Base-by-base conservation (phyloP, 2,113 vertebrate species). In the Alouatta palliata region DNA sequence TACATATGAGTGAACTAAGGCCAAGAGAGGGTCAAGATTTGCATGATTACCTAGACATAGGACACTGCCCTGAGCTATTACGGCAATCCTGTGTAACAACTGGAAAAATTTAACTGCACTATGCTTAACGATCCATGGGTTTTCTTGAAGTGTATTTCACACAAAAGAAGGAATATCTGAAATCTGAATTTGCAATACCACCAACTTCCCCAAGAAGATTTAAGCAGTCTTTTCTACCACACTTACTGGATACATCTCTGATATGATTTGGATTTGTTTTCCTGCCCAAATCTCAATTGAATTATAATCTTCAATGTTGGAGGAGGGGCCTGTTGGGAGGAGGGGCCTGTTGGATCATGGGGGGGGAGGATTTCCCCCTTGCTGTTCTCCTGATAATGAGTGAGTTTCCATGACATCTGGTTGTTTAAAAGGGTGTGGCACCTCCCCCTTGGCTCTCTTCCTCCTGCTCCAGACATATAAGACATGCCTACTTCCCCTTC, bases 81-180 rank as follows among this genome's bases (percentile, higher is more conserved):
- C 80, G 70, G 54, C 84, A 70, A 92, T 87, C n/a, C 40, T 17
- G 32, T 75, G 25, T 86, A 83, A 83, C 20, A 85, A 47, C 66
- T 75, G 76, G 90, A 90, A 87, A 95, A 94, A 90, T n/a, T 52
- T 76, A 61, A 95, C 32, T 9, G 21, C 27, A 52, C 32, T 40
- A 49, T 61, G 68, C 64, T 81, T 70, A 45, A 52, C 73, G 54
- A 14, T 54, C 81, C 56, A 32, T 81, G 52, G 3, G 32, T 94
- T 95, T 85, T 91, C 30, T 43, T 70, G 37, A 89, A 49, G 83
- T 76, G 58, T 40, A 58, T 64, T 91, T 54, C 66, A 52, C 64
- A 73, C 56, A 94, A 91, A 94, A 32, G 45, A 32, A 92, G 37
- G 76, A 90, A 71, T 47, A 70, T 47, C 20, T 88, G 66, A 88